These are phyloP conservation scores for Coelogynopora nodosa DNA, from an alignment of 2,888 invertebrate species.

Conservation along the genomic window DNA sequence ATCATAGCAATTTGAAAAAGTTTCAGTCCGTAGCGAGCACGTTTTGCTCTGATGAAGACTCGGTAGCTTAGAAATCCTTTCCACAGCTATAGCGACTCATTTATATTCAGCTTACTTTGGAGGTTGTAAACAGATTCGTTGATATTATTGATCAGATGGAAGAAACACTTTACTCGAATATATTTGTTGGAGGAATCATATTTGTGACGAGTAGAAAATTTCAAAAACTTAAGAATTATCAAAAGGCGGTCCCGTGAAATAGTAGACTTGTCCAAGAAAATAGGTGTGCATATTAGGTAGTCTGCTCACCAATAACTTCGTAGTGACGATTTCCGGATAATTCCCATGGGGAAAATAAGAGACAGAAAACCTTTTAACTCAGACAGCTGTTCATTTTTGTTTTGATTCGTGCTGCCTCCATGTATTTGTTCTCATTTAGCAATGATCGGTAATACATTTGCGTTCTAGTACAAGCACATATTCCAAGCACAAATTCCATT, in stretches of 20 bases:
- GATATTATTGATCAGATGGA: conserved; percentile 3
- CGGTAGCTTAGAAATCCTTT: not conserved
- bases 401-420: not conserved
- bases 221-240: not conserved
- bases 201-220: not conserved
- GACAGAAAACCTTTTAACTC: not conserved
- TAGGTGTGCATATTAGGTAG: not conserved
- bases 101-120: not conserved
- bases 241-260: not conserved
- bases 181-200: not conserved
- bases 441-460: not conserved
- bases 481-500: conserved; percentile 14
- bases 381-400: not conserved
- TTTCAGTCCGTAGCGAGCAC: not conserved
- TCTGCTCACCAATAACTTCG: conserved; percentile 7
- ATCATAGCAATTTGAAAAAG: not conserved
- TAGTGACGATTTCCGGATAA: not conserved
- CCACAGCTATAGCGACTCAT: conserved; percentile 21
- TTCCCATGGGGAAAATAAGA: conserved; percentile 8
- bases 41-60: not conserved
- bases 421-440: not conserved
- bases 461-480: not conserved
- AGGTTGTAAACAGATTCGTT: not conserved
- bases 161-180: not conserved
- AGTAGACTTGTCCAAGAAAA: not conserved